phyloP scores from a whole-genome alignment of 1,140 invertebrate genomes.

The Triops longicaudatus region DNA sequence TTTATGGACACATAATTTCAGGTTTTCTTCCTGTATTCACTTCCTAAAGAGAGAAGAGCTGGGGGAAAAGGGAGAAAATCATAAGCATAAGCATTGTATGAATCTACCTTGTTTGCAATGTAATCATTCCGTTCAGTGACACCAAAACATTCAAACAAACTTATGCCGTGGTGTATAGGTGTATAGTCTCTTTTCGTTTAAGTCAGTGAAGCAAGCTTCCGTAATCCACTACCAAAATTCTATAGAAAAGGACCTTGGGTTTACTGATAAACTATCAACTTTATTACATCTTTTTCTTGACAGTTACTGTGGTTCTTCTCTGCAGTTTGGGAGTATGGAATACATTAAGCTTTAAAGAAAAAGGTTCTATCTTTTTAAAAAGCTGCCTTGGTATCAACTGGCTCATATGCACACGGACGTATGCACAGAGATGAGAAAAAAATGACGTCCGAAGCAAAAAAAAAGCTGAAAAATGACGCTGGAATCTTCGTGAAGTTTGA shows the following conservation, averaged over 20 bases:
- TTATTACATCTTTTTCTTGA: no score
- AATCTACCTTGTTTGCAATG: background rate
- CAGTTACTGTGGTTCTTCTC: no score
- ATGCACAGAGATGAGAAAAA: background rate
- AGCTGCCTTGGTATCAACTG: no score
- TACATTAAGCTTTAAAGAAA: no score
- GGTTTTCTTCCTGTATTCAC: background rate
- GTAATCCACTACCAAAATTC: background rate
- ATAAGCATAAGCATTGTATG: background rate
- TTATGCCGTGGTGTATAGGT: background rate
- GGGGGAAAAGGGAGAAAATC: background rate
- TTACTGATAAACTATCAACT: no score
- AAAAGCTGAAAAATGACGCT: background rate
- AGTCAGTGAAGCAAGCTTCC: background rate
- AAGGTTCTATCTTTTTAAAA: no score
- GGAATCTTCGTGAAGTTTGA: background rate
- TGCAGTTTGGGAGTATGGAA: no score
- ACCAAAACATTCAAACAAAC: background rate
- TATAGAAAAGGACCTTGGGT: background rate
- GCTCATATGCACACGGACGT: no score
- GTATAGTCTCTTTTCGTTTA: background rate
- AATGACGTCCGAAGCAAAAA: background rate
- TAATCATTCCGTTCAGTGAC: background rate
- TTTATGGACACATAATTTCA: background rate
- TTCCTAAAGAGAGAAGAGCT: background rate